Conservation (phyloP, 2,888 invertebrate species). For the Lasioglossum calceatum region DNA sequence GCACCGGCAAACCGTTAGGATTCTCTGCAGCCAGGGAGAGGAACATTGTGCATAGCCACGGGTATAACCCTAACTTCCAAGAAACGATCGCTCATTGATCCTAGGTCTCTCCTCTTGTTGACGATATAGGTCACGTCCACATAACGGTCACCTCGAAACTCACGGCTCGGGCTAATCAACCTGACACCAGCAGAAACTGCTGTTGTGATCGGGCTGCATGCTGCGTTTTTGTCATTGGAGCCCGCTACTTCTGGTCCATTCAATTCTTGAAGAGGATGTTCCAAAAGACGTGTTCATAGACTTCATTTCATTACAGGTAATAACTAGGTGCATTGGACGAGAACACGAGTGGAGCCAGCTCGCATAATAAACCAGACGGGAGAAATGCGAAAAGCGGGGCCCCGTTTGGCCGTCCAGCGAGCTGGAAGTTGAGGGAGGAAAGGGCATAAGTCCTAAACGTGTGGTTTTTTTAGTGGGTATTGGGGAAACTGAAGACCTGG, state of each 20-base stretch:
- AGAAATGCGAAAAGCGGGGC: too few species aligned
- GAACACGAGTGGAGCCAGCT: too few species aligned
- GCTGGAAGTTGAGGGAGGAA: too few species aligned
- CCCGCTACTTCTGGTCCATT: slow-evolving; percentile 38
- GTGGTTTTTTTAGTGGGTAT: too few species aligned
- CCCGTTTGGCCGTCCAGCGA: too few species aligned
- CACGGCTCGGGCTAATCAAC: slow-evolving; percentile 72
- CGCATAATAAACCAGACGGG: too few species aligned
- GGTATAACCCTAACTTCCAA: slow-evolving; percentile 72
- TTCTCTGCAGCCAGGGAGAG: slow-evolving; percentile 54
- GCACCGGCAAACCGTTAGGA: slow-evolving; percentile 69
- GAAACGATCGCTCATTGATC: slow-evolving; percentile 73
- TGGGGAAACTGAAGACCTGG: too few species aligned
- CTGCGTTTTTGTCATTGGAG: slow-evolving; percentile 30
- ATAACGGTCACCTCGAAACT: slow-evolving; percentile 74
- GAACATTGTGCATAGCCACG: slow-evolving; percentile 70
- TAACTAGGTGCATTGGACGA: not conserved
- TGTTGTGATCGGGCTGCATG: slow-evolving; percentile 66
- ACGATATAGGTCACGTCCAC: slow-evolving; percentile 75
- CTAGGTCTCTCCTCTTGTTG: slow-evolving; percentile 66
- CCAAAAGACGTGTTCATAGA: not conserved
- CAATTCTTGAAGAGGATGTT: slow-evolving; percentile 4
- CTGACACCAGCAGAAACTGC: slow-evolving; percentile 69
- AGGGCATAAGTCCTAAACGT: too few species aligned
- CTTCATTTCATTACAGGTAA: not conserved